Evolutionary conservation across 2,888 invertebrate species (phyloP).

Genomic region (Spicauda simplicius): DNA sequence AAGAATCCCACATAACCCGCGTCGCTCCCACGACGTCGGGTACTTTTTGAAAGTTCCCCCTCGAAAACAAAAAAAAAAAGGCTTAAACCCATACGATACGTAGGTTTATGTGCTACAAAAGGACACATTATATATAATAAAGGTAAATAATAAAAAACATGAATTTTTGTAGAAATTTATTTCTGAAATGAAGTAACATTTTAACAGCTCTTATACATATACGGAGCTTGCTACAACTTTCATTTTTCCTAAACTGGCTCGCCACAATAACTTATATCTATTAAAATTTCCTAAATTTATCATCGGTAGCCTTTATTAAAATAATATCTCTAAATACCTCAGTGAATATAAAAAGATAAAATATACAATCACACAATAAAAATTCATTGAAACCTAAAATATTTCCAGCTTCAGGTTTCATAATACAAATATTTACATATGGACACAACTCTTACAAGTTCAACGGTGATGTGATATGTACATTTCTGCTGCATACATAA

Average conservation of each 20-base stretch:
- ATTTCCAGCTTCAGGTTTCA: constrained; percentile 25
- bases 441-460: constrained; percentile 34
- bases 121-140: too few relatives aligned
- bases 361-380: constrained; percentile 40
- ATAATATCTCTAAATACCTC: constrained; percentile 35
- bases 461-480: constrained; percentile 51
- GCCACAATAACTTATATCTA: constrained; percentile 28
- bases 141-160: constrained; percentile 31
- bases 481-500: constrained; percentile 43
- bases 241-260: constrained; percentile 42
- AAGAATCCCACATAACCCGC: too few relatives aligned
- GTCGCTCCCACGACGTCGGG: too few relatives aligned
- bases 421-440: constrained; percentile 42
- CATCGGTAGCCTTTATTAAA: constrained; percentile 28
- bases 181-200: constrained; percentile 66
- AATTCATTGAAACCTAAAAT: constrained; percentile 28
- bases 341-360: constrained; percentile 37
- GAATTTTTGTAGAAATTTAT: constrained; percentile 62
- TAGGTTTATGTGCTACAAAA: too few relatives aligned
- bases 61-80: too few relatives aligned
- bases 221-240: constrained; percentile 56
- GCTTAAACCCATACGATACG: too few relatives aligned
- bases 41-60: too few relatives aligned
- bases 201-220: constrained; percentile 58
- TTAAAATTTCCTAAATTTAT: constrained; percentile 32